Conservation (phyloP, 2,888 invertebrate genomes). For the Drosophila recens region DNA sequence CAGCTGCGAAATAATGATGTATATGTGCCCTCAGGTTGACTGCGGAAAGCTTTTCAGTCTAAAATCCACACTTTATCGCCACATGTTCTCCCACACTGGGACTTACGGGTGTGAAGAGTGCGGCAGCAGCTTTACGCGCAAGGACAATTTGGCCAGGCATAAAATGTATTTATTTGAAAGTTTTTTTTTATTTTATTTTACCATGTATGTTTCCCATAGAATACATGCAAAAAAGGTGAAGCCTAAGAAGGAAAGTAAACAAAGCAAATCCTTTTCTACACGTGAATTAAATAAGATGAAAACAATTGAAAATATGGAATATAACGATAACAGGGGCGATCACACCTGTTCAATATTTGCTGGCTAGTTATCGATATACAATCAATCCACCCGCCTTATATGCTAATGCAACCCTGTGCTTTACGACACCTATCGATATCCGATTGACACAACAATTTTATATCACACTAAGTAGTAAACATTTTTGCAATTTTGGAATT, state of each 20-base stretch:
- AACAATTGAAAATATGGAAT: neutral
- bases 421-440: conserved; percentile 32
- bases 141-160: conserved; percentile 42
- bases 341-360: conserved; percentile 4
- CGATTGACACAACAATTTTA: conserved; percentile 23
- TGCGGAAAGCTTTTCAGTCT: conserved; percentile 39
- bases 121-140: conserved; percentile 26
- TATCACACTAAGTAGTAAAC: conserved; percentile 38
- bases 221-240: conserved; percentile 5
- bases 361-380: neutral
- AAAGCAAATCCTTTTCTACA: neutral
- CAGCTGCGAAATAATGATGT: conserved; percentile 34
- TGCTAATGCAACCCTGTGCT: conserved; percentile 26
- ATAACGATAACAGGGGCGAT: conserved; percentile 8
- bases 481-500: conserved; percentile 29
- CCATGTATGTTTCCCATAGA: neutral
- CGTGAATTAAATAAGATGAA: neutral
- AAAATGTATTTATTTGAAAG: conserved; percentile 21
- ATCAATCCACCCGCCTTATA: neutral
- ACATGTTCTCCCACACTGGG: conserved; percentile 23
- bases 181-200: neutral
- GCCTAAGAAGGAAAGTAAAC: neutral
- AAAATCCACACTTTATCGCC: conserved; percentile 37
- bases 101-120: conserved; percentile 28
- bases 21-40: conserved; percentile 30